Conservation (phyloP, 37 sponge, comb jelly and placozoan species). For the Cliona cf. orientalis region DNA sequence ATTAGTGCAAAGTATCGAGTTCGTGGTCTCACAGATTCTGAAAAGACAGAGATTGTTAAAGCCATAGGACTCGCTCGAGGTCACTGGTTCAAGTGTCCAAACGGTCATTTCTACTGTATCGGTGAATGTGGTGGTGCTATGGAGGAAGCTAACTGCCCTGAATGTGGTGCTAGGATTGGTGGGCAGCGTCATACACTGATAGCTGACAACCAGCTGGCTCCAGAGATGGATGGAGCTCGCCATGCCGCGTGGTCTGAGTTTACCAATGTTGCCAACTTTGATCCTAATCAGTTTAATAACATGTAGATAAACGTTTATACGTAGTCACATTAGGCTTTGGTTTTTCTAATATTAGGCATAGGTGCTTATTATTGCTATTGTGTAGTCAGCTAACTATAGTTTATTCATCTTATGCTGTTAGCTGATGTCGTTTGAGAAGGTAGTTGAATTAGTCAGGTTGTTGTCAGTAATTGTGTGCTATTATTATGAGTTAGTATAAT, state of each 20-base stretch:
- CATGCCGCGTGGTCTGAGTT: conserved; percentile 79
- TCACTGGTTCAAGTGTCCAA: conserved; percentile 91
- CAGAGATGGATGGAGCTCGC: conserved; percentile 84
- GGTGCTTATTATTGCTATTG: no score
- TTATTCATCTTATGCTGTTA: background rate
- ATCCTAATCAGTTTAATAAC: no score
- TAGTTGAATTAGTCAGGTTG: no score
- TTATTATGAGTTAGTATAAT: no score
- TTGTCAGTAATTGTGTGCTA: no score
- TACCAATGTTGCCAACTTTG: conserved; percentile 70
- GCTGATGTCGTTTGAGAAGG: no score
- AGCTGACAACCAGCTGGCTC: conserved; percentile 67
- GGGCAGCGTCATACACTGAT: conserved; percentile 65
- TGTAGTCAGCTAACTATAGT: no score
- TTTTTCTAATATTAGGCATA: background rate
- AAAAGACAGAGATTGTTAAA: conserved; percentile 69
- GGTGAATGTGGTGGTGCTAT: conserved; percentile 95
- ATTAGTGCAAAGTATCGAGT: conserved; percentile 47
- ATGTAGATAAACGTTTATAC: background rate
- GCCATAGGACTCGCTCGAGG: conserved; percentile 84
- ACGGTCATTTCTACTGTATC: conserved; percentile 88
- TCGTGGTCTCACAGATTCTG: conserved; percentile 61
- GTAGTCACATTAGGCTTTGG: background rate
- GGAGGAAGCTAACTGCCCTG: conserved; percentile 76
- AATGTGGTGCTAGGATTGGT: conserved; percentile 83